Conservation (phyloP, 2,113 vertebrate species). For the Lycaon pictus region DNA sequence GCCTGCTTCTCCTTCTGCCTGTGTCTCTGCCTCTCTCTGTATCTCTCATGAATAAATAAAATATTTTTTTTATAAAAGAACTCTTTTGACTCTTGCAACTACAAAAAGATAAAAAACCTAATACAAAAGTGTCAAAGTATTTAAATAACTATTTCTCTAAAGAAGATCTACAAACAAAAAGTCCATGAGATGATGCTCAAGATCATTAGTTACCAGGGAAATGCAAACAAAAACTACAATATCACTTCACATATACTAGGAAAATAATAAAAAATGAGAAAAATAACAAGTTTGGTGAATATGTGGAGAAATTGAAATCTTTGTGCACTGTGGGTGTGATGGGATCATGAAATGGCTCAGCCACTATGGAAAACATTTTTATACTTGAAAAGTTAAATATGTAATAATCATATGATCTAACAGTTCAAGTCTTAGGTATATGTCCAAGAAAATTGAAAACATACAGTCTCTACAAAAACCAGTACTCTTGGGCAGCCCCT, state of each 20-base stretch:
- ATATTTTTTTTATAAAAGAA: not conserved
- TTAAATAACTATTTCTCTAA: not conserved
- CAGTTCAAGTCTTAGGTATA: not conserved
- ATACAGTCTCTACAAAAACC: not conserved
- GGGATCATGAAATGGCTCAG: not conserved
- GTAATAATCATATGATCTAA: not conserved
- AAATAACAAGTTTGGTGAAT: not conserved
- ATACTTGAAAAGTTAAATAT: not conserved
- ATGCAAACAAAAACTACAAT: not conserved
- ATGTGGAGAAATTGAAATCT: not conserved
- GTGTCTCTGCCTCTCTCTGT: too few species aligned
- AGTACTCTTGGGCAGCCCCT: not conserved
- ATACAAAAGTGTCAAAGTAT: not conserved
- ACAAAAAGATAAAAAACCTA: not conserved
- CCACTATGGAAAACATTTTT: not conserved
- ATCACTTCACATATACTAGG: not conserved
- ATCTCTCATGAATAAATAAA: too few species aligned
- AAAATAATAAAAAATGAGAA: not conserved
- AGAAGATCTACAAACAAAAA: not conserved
- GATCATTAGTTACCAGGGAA: not conserved
- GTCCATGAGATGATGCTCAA: not conserved
- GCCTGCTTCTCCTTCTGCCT: too few species aligned
- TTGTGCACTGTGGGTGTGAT: not conserved
- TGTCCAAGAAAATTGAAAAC: not conserved
- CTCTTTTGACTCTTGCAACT: not conserved